Evolutionary conservation across 2,888 invertebrate species (phyloP), one percentile per base, ranked within the genome.

Genomic region (Eledone cirrhosa): DNA sequence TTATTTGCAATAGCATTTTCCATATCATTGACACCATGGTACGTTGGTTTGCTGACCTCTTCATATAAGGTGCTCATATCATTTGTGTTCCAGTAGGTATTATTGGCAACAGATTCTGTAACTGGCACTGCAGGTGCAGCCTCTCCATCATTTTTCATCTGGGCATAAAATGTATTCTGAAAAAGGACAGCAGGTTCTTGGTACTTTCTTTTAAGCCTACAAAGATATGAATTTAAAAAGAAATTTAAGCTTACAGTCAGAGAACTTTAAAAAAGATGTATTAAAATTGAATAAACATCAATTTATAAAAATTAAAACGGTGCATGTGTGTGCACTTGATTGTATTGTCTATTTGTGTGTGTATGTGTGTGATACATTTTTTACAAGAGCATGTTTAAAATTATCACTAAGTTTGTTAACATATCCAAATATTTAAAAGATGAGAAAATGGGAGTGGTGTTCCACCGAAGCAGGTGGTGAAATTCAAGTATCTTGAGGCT

Each of bases 21-120:
- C n/a, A 72, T 33, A 72, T 31, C 72, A n/a, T 72, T 72, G 33
- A 72, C 33, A 13, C 72, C 72, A 33, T 72, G 72, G 14, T 72
- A 31, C 8, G 41, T 24, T 33, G 31, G 72, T 14, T 72, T 72
- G 72, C 41, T 72, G 13, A 72, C 72, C 22, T 72, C 41, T 41
- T 72, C 72, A 22, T 72, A 72, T n/a, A 72, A 19, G 33, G 31
- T 31, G 22, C 31, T 72, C 72, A 72, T 41, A n/a, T 72, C 41
- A 14, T 72, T 72, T n/a, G 72, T 72, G 22, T 72, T 72, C 72
- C 72, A 72, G 72, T 72, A 72, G 29, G 33, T 72, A 24, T 72
- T 72, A 33, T 72, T 72, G 1, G 72, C 72, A 22, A 41, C 72
- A 41, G 41, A 5, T 41, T 41, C 41, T 41, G 41, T 41, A 41